Evolutionary conservation across 2,888 invertebrate species (phyloP), one percentile per base, ranked within the genome.

Genomic region (Ophion ventricosus): DNA sequence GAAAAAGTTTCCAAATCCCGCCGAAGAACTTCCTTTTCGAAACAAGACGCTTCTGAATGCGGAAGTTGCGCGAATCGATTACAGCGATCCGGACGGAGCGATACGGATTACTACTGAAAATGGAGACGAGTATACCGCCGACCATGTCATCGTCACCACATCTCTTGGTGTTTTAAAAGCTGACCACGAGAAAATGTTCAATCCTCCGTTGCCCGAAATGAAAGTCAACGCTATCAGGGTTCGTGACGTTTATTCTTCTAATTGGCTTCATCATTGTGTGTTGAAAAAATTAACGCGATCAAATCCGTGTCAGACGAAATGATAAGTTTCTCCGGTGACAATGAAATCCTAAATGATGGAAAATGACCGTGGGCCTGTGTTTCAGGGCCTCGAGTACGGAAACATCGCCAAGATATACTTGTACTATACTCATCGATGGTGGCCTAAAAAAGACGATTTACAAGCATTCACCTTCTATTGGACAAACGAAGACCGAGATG

Each of bases 111-210:
- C 85, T 2, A 91, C 92, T 35, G 54, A 91, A 25, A 95, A 96
- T 89, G 95, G 95, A 0, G 89, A 93, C 0, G 86, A 88, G 0
- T 95, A 94, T 86, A 90, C 88, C 26, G 96, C 96, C 0, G 95
- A 95, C 87, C 95, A 95, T 88, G 95, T 96, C 0, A 95, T 97
- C 40, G 93, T 96, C 0, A 97, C 97, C 0, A 94, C 95, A 0
- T 96, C 97, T 0, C 91, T 97, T 0, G 97, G 97, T 0, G 96
- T 96, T 0, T 92, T 97, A 20, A 97, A 97, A 90, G 94, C 94
- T 26, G 93, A 94, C 78, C 92, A 95, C 80, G 85, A 92, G 10
- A 91, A 90, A 0, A 84, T 96, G 35, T 96, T 96, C 88, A 88
- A 92, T 4, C 96, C 96, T 0, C 87, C 92, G 2, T 91, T 96